Evolutionary conservation across 2,888 invertebrate genomes (phyloP).

Genomic region (Sphaerophoria taeniata): DNA sequence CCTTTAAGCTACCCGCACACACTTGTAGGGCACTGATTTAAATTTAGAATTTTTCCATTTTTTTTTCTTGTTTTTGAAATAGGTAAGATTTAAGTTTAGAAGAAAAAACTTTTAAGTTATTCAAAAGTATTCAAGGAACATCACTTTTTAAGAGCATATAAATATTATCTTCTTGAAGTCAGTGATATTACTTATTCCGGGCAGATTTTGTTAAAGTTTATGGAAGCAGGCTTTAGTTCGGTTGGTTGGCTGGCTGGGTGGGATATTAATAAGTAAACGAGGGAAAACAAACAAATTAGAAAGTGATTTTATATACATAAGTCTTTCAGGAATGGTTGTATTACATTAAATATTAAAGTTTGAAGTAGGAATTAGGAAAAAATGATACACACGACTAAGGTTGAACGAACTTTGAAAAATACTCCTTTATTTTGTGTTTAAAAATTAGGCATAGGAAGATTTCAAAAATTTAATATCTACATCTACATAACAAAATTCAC

Average conservation of each 20-base stretch:
- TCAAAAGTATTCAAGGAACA: conserved; percentile 15
- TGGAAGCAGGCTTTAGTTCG: not conserved
- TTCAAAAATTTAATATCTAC: no score
- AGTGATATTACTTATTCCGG: not conserved
- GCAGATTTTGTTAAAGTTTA: conserved; percentile 1
- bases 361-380: no score
- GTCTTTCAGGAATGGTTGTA: not conserved
- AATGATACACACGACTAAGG: no score
- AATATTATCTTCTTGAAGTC: not conserved
- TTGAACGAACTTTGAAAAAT: no score
- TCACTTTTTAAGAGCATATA: not conserved
- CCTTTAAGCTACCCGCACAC: not conserved
- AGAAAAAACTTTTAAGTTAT: conserved; percentile 49
- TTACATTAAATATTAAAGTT: no score
- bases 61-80: not conserved
- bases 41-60: conserved; percentile 24
- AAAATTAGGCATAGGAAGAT: no score
- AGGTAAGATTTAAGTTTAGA: not conserved
- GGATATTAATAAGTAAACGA: not conserved
- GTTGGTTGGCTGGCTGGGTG: not conserved
- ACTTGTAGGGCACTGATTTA: not conserved
- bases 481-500: no score
- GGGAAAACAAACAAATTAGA: not conserved
- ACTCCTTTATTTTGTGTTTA: no score
- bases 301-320: not conserved